Conservation (phyloP, 2,113 vertebrate species). For the Paracanthobrama guichenoti region DNA sequence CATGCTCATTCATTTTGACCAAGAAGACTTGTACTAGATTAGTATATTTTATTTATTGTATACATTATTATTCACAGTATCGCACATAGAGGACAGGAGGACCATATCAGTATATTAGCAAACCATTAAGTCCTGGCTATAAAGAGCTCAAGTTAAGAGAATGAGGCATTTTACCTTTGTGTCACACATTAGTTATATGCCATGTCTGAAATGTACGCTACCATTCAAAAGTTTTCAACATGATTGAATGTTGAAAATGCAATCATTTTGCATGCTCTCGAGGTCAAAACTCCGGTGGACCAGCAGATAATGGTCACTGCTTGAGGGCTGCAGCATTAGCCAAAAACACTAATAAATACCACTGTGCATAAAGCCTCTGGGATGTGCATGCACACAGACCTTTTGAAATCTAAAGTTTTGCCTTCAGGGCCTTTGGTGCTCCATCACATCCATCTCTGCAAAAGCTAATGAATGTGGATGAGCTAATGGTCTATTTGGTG, state of each 20-base stretch:
- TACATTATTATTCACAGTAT: background rate
- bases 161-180: too few species aligned
- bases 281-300: background rate
- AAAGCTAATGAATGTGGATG: background rate
- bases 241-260: background rate
- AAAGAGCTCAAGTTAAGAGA: too few species aligned
- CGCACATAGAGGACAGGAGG: background rate
- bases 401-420: slow-evolving; percentile 6
- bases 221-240: background rate
- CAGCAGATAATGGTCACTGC: background rate
- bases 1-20: background rate
- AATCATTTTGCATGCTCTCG: background rate
- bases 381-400: background rate
- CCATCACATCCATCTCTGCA: background rate
- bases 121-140: background rate
- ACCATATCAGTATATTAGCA: background rate
- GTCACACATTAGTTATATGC: too few species aligned
- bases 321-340: background rate
- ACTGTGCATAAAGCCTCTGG: background rate
- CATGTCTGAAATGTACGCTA: too few species aligned
- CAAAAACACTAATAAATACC: background rate
- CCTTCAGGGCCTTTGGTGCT: background rate
- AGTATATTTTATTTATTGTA: background rate
- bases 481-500: background rate
- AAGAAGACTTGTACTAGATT: background rate